Evolutionary conservation across 1,140 invertebrate species (phyloP).

Genomic region (Diorhabda sublineata): DNA sequence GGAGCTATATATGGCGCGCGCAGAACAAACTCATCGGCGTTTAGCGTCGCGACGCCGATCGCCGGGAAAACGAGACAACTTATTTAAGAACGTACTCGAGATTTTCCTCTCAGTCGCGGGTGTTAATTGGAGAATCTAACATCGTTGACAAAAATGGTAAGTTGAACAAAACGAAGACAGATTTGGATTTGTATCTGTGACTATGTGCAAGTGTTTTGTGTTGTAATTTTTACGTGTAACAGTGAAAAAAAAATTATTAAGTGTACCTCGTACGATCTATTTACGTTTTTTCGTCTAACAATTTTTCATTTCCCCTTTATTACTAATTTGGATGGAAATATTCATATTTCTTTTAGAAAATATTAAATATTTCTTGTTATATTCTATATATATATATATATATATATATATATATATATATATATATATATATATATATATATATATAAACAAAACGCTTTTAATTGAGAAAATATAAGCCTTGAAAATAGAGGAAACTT

Average conservation of each 20-base stretch:
- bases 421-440: too few relatives aligned
- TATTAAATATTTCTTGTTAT: too few relatives aligned
- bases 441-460: too few relatives aligned
- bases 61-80: slow-evolving; percentile 30
- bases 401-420: too few relatives aligned
- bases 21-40: slow-evolving; percentile 23
- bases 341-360: too few relatives aligned
- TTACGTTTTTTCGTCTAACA: too few relatives aligned
- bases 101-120: slow-evolving; percentile 38
- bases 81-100: slow-evolving; percentile 37
- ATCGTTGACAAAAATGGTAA: slow-evolving; percentile 40
- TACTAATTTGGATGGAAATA: too few relatives aligned
- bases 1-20: slow-evolving; percentile 43
- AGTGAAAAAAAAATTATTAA: slow-evolving; percentile 4
- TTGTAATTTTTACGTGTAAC: slow-evolving; percentile 4
- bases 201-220: neutral
- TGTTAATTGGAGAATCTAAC: slow-evolving; percentile 35
- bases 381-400: too few relatives aligned
- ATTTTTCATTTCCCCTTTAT: too few relatives aligned
- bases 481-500: too few relatives aligned
- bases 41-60: slow-evolving; percentile 22
- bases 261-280: neutral
- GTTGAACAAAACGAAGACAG: slow-evolving; percentile 14
- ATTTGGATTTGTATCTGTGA: neutral
- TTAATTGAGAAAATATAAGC: too few relatives aligned